phyloP scores from a whole-genome alignment of 2,113 vertebrate species.

The Aegotheles bennettii region DNA sequence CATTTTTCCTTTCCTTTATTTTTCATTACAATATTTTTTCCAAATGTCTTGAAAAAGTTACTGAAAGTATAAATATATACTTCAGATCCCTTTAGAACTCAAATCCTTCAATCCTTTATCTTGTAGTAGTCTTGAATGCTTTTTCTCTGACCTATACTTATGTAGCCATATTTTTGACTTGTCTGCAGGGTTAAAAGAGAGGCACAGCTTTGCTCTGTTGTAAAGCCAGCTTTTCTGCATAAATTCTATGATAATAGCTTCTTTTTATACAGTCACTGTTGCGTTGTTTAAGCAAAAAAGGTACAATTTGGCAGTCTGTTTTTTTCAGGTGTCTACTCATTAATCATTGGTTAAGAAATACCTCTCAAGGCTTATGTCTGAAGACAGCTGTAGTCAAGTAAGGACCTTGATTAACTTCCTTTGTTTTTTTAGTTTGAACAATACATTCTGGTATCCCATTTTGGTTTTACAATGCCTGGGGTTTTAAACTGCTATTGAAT shows the following conservation, averaged over 20 bases:
- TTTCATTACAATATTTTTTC: not conserved
- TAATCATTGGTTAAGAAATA: conserved; percentile 18
- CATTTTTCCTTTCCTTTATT: not conserved
- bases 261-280: not conserved
- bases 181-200: not conserved
- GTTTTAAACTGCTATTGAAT: not conserved
- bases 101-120: not conserved
- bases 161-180: not conserved
- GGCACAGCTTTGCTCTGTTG: not conserved
- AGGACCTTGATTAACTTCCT: conserved; percentile 29
- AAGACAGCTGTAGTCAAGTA: not conserved
- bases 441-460: conserved; percentile 5
- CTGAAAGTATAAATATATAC: not conserved
- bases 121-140: not conserved
- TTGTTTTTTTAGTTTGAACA: conserved; percentile 38
- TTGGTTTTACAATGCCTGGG: not conserved
- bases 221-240: not conserved
- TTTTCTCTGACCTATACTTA: not conserved
- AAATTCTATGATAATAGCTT: not conserved
- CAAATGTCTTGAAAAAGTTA: not conserved
- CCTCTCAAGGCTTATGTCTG: not conserved
- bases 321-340: not conserved
- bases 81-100: not conserved
- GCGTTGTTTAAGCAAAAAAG: not conserved
- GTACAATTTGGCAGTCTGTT: not conserved